A percentile compares a stretch with the other conserved stretches of the same genome.
Conservation (phyloP, 1,140 invertebrate species). For the Popillia japonica region DNA sequence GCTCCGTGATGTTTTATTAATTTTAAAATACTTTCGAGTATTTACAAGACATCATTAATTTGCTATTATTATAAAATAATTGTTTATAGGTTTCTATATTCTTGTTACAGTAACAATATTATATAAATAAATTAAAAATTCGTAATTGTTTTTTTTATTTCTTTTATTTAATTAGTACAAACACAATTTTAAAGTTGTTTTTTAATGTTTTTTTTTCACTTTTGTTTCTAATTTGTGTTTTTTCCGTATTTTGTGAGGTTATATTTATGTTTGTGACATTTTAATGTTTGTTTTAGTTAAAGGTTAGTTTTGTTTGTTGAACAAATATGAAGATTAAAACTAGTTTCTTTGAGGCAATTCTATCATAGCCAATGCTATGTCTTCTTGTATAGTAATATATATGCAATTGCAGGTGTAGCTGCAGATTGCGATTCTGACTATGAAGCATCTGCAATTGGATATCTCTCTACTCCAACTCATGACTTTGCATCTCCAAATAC, state of each 20-base stretch:
- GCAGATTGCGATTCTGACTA: slow-evolving; percentile 57
- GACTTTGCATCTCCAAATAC: slow-evolving; percentile 50
- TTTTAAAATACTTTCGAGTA: slow-evolving; percentile 28
- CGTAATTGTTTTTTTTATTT: slow-evolving; percentile 27
- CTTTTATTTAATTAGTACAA: slow-evolving; percentile 3
- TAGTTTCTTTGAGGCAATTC: neutral
- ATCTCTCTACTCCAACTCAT: slow-evolving; percentile 52
- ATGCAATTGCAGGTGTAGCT: slow-evolving; percentile 47
- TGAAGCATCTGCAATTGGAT: slow-evolving; percentile 56
- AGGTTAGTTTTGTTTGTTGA: slow-evolving; percentile 14
- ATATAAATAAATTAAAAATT: slow-evolving; percentile 32
- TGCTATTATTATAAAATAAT: slow-evolving; percentile 20
- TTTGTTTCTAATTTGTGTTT: no score
- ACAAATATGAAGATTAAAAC: slow-evolving; percentile 22
- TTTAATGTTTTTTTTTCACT: no score
- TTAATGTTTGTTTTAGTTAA: slow-evolving; percentile 24
- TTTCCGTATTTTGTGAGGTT: neutral
- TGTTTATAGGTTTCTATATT: slow-evolving; percentile 32
- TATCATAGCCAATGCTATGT: neutral
- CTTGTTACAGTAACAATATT: neutral
- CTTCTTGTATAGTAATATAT: neutral
- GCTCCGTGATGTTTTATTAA: slow-evolving; percentile 14
- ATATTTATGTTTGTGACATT: slow-evolving; percentile 19
- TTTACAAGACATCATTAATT: slow-evolving; percentile 7
- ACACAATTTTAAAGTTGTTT: neutral